These are phyloP conservation scores for Dasyornis broadbenti DNA, from an alignment of 2,113 vertebrate genomes.

Conservation along the genomic window DNA sequence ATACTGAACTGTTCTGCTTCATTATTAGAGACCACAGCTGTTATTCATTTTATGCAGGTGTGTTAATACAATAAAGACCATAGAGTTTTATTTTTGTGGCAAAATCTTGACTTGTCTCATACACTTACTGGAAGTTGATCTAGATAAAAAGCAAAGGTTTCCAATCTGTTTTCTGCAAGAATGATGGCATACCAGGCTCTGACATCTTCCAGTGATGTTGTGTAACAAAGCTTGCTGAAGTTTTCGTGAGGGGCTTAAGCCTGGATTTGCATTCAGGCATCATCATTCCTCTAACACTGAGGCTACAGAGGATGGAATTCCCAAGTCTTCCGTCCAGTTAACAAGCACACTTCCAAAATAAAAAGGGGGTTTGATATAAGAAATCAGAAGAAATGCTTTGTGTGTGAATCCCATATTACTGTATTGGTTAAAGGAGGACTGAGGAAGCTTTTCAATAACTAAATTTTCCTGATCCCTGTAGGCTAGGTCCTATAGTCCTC, in stretches of 20 bases:
- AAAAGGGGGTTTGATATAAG: not conserved
- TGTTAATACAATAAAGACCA: not conserved
- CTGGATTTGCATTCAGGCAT: not conserved
- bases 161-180: not conserved
- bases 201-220: not conserved
- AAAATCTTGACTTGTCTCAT: not conserved
- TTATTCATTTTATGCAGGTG: not conserved
- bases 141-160: not conserved
- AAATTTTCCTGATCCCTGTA: not conserved
- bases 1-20: rapidly evolving
- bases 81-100: not conserved
- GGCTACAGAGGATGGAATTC: not conserved
- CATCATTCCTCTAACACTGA: not conserved
- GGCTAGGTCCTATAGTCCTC: not conserved
- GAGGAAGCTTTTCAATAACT: not conserved
- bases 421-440: not conserved
- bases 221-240: not conserved
- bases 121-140: not conserved
- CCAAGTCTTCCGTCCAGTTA: not conserved
- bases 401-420: not conserved
- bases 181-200: not conserved
- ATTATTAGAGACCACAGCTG: not conserved
- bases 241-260: not conserved
- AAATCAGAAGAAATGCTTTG: not conserved
- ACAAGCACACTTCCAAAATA: not conserved